A percentile compares a stretch with the other conserved stretches of the same genome.
Evolutionary conservation across 2,888 invertebrate genomes (phyloP).

Genomic region (Ormia ochracea): DNA sequence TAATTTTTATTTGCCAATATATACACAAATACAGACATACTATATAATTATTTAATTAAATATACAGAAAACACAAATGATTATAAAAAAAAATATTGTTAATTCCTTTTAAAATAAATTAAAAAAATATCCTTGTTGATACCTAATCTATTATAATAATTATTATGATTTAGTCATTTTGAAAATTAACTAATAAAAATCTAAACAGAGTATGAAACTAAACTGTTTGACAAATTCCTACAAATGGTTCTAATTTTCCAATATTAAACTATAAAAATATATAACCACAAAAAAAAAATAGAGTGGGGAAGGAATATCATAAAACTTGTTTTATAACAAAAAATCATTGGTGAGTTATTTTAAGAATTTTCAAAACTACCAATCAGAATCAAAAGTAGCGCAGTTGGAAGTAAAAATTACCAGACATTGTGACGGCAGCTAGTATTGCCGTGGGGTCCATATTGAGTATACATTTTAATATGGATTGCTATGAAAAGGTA

Average conservation of each 20-base stretch:
- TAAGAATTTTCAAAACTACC: slow-evolving; percentile 10
- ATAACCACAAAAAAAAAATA: neutral
- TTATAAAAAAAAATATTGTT: slow-evolving; percentile 27
- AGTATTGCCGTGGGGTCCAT: neutral
- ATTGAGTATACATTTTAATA: neutral
- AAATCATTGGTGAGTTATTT: slow-evolving; percentile 50
- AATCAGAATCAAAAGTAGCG: slow-evolving; percentile 26
- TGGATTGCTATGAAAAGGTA: too few species aligned
- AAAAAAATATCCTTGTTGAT: slow-evolving; percentile 43
- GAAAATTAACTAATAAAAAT: slow-evolving; percentile 48
- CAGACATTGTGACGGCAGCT: slow-evolving; percentile 51
- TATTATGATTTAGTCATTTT: slow-evolving; percentile 28
- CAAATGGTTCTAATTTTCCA: slow-evolving; percentile 21
- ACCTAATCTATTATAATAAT: slow-evolving; percentile 29
- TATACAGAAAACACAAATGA: slow-evolving; percentile 8
- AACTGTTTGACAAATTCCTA: slow-evolving; percentile 38
- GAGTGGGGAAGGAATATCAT: neutral
- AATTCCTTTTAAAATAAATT: slow-evolving; percentile 24
- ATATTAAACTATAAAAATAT: neutral
- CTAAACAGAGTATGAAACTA: slow-evolving; percentile 29
- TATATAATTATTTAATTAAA: slow-evolving; percentile 40
- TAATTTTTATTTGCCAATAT: slow-evolving; percentile 38
- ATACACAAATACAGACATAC: slow-evolving; percentile 7
- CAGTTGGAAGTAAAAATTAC: slow-evolving; percentile 1
- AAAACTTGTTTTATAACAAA: neutral